Conservation (phyloP, 2,113 vertebrate species). For the Ancistrus triradiatus region DNA sequence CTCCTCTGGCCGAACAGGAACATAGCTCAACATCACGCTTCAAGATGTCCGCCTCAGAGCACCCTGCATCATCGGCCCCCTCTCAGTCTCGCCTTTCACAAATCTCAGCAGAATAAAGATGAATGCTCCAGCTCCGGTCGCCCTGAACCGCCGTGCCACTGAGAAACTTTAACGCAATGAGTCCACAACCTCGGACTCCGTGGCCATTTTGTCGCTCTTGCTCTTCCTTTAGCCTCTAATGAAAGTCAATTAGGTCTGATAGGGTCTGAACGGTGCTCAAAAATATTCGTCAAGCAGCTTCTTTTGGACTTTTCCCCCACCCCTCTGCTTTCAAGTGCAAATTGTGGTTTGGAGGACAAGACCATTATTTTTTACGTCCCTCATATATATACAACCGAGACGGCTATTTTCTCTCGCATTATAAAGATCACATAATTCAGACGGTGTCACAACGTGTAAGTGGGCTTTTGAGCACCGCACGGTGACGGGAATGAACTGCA, state of each 20-base stretch:
- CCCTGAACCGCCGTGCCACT: conserved; percentile 22
- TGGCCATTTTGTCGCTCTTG: conserved; percentile 1
- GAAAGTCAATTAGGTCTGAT: conserved; percentile 9
- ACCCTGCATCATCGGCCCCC: conserved; percentile 67
- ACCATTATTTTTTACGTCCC: conserved; percentile 34
- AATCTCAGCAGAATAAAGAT: conserved; percentile 69
- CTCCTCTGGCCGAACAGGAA: conserved; percentile 78
- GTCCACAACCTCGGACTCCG: conserved; percentile 15
- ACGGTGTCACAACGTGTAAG: conserved; percentile 28
- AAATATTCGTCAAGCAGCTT: neutral
- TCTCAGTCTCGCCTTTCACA: conserved; percentile 68
- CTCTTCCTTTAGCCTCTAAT: conserved; percentile 2
- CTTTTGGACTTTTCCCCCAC: neutral
- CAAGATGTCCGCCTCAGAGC: conserved; percentile 81
- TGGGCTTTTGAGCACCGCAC: conserved; percentile 39
- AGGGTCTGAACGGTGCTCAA: too few relatives aligned
- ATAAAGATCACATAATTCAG: conserved; percentile 32
- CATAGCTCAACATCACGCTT: conserved; percentile 96
- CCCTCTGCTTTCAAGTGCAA: conserved; percentile 16
- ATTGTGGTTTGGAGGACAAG: conserved; percentile 27
- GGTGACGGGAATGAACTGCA: conserved; percentile 33
- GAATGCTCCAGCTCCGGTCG: conserved; percentile 56
- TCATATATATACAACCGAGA: conserved; percentile 21
- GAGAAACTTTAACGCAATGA: conserved; percentile 50
- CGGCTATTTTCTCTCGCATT: conserved; percentile 25